Evolutionary conservation across 37 sponge, comb jelly and placozoan species (phyloP).

Genomic region (Haliclona indistincta): DNA sequence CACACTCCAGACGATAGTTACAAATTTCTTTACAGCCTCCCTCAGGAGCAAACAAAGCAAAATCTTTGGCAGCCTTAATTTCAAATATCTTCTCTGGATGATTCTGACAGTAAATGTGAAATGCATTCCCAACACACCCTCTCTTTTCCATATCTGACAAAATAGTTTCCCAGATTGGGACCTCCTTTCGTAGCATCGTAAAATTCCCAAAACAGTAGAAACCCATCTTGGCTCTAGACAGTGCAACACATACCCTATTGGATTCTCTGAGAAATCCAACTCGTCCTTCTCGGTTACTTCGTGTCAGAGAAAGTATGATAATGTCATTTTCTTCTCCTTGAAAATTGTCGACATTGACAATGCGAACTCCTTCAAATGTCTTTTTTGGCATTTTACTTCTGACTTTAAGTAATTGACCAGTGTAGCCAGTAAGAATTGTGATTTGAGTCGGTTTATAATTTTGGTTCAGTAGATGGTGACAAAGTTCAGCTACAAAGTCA

Average conservation of each 20-base stretch:
- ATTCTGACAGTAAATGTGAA: slow-evolving; percentile 75
- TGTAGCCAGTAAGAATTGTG: slow-evolving; percentile 84
- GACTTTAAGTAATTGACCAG: slow-evolving; percentile 80
- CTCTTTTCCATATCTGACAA: slow-evolving; percentile 46
- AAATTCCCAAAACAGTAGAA: slow-evolving; percentile 93
- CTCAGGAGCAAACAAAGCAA: slow-evolving; percentile 50
- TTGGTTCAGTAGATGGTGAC: slow-evolving; percentile 69
- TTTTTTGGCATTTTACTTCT: slow-evolving; percentile 30
- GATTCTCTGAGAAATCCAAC: slow-evolving; percentile 84
- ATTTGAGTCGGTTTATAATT: slow-evolving; percentile 66
- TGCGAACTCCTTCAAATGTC: slow-evolving; percentile 63
- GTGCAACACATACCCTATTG: slow-evolving; percentile 92
- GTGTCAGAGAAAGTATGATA: slow-evolving; percentile 83
- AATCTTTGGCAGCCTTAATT: slow-evolving; percentile 43
- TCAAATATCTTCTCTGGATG: slow-evolving; percentile 54
- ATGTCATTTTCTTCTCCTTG: slow-evolving; percentile 99
- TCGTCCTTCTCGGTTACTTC: slow-evolving; percentile 57
- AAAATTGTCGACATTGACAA: slow-evolving; percentile 83
- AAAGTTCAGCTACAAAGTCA: slow-evolving; percentile 60
- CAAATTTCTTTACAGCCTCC: slow-evolving; percentile 78
- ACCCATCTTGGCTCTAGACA: slow-evolving; percentile 91
- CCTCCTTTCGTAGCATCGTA: slow-evolving; percentile 44
- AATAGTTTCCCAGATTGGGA: slow-evolving; percentile 64
- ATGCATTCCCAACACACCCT: slow-evolving; percentile 26
- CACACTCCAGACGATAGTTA: slow-evolving; percentile 63